These are phyloP conservation scores for Stenurella melanura DNA, from an alignment of 2,888 invertebrate genomes.

Conservation along the genomic window DNA sequence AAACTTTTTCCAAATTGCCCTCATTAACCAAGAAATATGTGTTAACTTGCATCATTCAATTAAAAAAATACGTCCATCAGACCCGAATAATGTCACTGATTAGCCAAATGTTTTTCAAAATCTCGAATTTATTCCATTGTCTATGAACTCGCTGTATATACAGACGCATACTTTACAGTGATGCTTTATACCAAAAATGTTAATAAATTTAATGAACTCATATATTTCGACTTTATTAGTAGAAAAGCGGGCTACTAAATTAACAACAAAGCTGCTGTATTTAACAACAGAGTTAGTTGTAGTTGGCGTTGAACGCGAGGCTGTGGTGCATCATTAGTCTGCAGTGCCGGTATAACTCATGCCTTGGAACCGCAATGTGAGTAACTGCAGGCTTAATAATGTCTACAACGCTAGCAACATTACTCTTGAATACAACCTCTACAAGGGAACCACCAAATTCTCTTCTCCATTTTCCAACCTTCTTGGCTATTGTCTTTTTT, in stretches of 20 bases:
- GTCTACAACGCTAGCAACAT: slow-evolving; percentile 64
- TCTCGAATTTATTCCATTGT: no score
- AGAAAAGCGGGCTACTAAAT: slow-evolving; percentile 60
- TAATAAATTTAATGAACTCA: slow-evolving; percentile 38
- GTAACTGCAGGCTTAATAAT: slow-evolving; percentile 72
- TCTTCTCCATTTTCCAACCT: slow-evolving; percentile 48
- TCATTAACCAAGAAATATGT: no score
- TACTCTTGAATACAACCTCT: slow-evolving; percentile 54
- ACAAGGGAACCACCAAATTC: slow-evolving; percentile 51
- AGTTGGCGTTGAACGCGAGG: slow-evolving; percentile 62
- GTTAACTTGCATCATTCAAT: no score
- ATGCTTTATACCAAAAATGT: slow-evolving; percentile 21
- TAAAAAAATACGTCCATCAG: no score
- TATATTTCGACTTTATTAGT: slow-evolving; percentile 57
- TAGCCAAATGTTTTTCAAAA: no score
- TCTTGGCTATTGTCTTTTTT: slow-evolving; percentile 49
- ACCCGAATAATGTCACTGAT: no score
- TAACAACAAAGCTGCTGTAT: slow-evolving; percentile 63
- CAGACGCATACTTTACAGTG: background rate
- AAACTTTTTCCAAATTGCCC: no score
- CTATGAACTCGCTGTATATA: no score
- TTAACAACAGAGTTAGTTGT: slow-evolving; percentile 66
- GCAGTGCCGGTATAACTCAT: slow-evolving; percentile 68
- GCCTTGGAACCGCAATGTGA: slow-evolving; percentile 70
- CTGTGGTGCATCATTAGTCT: slow-evolving; percentile 70